Evolutionary conservation across 2,113 vertebrate genomes (phyloP), one percentile per base, ranked within the genome.

Genomic region (Menidia beryllina): DNA sequence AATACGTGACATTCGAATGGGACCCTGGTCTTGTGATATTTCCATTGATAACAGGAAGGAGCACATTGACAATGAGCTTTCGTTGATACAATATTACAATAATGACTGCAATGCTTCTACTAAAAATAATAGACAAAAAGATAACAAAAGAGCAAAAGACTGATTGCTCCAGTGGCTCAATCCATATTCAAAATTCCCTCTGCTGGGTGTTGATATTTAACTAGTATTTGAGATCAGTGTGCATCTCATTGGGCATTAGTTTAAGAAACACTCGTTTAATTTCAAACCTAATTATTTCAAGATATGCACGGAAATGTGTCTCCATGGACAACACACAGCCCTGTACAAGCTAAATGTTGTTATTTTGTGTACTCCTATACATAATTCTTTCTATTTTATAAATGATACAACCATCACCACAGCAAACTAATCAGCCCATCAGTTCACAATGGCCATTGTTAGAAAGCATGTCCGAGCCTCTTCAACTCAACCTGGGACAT

Each of bases 161-260:
- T 83, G 20, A 72, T 67, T 21, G 69, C 65, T 79, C 48, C 38
- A 11, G 69, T 48, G 60, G 55, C 52, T 61, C 5, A 19, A 57
- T 78, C 26, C 43, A 72, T 82, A 75, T 80, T 82, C 77, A 67
- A 77, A 75, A 63, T 61, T 75, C 30, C 71, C 48, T 79, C 72
- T 86, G 81, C 53, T 79, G 30, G 19, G 5, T 64, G 41, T 19
- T 15, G 38, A 48, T 23, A 20, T 72, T 81, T 64, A 15, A 34
- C 50, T 50, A 63, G 13, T 30, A 20, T 27, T 57, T 61, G 66
- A 70, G 41, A 77, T 62, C 58, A 75, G 58, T 30, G 8, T 14
- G 19, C 27, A 36, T 64, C 53, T 68, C 52, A 2, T 23, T 2
- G 52, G 62, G 47, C 26, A 17, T 23, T 20, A 15, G 51, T 75